phyloP scores from a whole-genome alignment of 2,113 vertebrate genomes.

The Panthera leo region DNA sequence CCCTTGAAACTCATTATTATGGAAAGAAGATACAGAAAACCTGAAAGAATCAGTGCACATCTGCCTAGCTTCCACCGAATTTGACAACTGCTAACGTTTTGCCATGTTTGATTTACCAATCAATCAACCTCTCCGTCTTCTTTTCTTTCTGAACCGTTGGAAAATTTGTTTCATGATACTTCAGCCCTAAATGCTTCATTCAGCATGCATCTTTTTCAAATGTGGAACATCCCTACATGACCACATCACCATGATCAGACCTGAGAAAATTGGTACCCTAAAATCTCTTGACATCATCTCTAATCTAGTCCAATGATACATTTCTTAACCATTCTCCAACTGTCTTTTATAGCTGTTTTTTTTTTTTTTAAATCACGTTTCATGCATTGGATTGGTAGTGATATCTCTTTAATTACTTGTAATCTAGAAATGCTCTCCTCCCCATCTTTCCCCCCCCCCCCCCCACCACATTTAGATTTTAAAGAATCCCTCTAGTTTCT shows the following conservation, averaged over 20 bases:
- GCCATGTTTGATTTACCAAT: neutral
- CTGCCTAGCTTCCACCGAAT: constrained; percentile 2
- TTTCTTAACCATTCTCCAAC: neutral
- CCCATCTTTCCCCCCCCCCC: neutral
- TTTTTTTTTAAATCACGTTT: neutral
- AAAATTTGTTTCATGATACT: neutral
- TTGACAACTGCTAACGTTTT: constrained; percentile 34
- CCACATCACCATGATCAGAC: neutral
- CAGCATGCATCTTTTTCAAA: neutral
- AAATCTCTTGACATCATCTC: neutral
- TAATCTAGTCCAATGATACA: neutral
- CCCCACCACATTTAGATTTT: neutral
- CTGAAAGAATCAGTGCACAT: neutral
- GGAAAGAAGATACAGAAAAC: constrained; percentile 50
- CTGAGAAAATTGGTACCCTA: neutral
- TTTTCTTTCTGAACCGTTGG: neutral
- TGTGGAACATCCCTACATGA: neutral
- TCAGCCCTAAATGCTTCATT: neutral
- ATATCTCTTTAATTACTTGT: neutral
- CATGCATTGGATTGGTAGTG: neutral
- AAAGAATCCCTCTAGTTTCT: neutral
- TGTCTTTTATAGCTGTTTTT: neutral
- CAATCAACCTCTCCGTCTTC: neutral
- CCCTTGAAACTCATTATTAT: neutral
- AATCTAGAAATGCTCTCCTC: neutral